Base-by-base conservation (phyloP, 2,797 vertebrate genomes). In the Limnodromus scolopaceus region DNA sequence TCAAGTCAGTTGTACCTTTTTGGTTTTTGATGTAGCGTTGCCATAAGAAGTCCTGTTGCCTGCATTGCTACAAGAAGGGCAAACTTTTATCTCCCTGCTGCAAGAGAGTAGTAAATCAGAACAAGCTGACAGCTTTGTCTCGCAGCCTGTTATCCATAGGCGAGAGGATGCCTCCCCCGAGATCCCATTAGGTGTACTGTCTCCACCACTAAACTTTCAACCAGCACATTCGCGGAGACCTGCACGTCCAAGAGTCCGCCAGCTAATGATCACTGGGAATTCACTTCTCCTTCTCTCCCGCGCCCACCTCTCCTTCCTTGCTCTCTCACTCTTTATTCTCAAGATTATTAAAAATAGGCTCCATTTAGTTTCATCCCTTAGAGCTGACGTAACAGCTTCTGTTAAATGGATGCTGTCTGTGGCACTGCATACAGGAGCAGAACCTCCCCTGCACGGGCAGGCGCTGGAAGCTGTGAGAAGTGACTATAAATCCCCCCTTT, bases 181-280 rank as follows among this genome's bases (percentile, higher is more conserved):
- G 94, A 96, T 93, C 95, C 95, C 92, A 96, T 96, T 96, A 96
- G 92, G 82, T 94, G 92, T 70, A 12, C 87, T 85, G 92, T 75
- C 92, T 96, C 80, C 69, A 84, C 61, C 74, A 87, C 84, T 82
- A 93, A 91, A 89, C 81, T 91, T 94, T 64, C 84, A 75, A 64
- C 55, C 51, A 82, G 81, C 32, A 3, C 84, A 55, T 92, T 91
- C 20, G 9, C 12, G 8, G 55, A 93, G 89, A 85, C 91, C 80
- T 84, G 83, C 66, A 57, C 87, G 77, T 94, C 81, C 91, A 92
- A 93, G 82, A 94, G 45, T 77, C 84, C 13, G 5, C 57, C 84
- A 75, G 82, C 58, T 96, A 96, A 93, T 69, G 70, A 91, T 92
- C 54, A 22, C 57, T 34, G 63, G 84, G 82, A 95, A 86, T 80